Evolutionary conservation across 2,797 vertebrate genomes (phyloP).

Genomic region (Catostomus latipinnis): DNA sequence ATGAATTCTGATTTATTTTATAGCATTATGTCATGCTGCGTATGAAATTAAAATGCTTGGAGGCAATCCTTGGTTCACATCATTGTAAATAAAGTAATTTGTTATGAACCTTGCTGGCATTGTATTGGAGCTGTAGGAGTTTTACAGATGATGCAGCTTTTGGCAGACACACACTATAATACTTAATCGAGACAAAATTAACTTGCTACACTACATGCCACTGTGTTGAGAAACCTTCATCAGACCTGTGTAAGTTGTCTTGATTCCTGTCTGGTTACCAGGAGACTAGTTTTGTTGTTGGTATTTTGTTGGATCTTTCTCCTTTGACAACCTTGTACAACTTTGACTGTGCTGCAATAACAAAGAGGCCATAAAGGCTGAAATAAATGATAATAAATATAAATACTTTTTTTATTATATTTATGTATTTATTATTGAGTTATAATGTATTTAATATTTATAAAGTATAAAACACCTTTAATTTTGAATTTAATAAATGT

Average conservation of each 20-base stretch:
- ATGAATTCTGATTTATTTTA: slow-evolving; percentile 1
- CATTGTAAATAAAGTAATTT: not conserved
- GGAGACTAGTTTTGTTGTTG: not conserved
- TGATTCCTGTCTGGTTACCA: slow-evolving; percentile 13
- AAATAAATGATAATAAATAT: no score
- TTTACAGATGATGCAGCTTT: not conserved
- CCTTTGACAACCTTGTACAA: not conserved
- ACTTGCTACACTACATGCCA: not conserved
- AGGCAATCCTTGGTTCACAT: not conserved
- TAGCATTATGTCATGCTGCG: not conserved
- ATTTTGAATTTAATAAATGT: no score
- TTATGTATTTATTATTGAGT: no score
- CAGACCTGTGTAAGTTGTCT: not conserved
- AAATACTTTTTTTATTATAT: no score
- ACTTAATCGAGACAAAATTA: no score
- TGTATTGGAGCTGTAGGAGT: not conserved
- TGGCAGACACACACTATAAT: not conserved
- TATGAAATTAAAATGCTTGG: slow-evolving; percentile 9
- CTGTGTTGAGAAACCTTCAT: slow-evolving; percentile 16
- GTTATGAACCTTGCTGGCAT: not conserved
- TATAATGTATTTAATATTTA: no score
- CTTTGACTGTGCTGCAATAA: no score
- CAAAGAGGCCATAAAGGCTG: no score
- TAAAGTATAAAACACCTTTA: no score
- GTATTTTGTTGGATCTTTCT: not conserved